Evolutionary conservation across 2,797 vertebrate genomes (phyloP).

Genomic region (Atherinosoma microstoma): DNA sequence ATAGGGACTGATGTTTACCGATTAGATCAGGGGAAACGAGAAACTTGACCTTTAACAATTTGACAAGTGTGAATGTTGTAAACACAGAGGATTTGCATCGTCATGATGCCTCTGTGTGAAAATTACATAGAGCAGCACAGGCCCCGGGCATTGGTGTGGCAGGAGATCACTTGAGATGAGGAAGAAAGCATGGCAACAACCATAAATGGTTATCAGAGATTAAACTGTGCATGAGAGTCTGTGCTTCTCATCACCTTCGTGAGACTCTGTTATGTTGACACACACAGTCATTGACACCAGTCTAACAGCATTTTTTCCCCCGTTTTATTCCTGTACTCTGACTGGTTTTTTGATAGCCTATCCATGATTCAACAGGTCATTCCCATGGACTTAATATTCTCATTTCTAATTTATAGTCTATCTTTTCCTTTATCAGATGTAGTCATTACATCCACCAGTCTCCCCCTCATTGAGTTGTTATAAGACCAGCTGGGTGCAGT

Average conservation of each 20-base stretch:
- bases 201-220: constrained; percentile 56
- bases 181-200: constrained; percentile 54
- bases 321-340: constrained; percentile 29
- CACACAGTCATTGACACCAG: constrained; percentile 14
- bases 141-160: constrained; percentile 41
- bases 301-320: constrained; percentile 43
- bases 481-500: constrained; percentile 72
- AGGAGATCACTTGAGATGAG: constrained; percentile 52
- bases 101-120: constrained; percentile 59
- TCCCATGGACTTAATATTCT: constrained; percentile 75
- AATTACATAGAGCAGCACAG: constrained; percentile 38
- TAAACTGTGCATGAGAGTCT: constrained; percentile 5
- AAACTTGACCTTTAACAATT: constrained; percentile 77
- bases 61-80: constrained; percentile 73
- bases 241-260: constrained; percentile 19
- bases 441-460: constrained; percentile 72
- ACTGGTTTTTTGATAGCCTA: constrained; percentile 55
- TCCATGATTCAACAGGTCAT: constrained; percentile 80
- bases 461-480: constrained; percentile 70
- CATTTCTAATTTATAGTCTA: constrained; percentile 74
- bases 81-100: constrained; percentile 71
- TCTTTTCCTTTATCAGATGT: constrained; percentile 72
- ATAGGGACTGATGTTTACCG: constrained; percentile 65
- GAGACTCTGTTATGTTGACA: constrained; percentile 17
- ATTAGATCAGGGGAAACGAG: constrained; percentile 66